These are phyloP conservation scores for Wiebesia pumilae DNA, from an alignment of 1,140 invertebrate genomes.

Conservation along the genomic window DNA sequence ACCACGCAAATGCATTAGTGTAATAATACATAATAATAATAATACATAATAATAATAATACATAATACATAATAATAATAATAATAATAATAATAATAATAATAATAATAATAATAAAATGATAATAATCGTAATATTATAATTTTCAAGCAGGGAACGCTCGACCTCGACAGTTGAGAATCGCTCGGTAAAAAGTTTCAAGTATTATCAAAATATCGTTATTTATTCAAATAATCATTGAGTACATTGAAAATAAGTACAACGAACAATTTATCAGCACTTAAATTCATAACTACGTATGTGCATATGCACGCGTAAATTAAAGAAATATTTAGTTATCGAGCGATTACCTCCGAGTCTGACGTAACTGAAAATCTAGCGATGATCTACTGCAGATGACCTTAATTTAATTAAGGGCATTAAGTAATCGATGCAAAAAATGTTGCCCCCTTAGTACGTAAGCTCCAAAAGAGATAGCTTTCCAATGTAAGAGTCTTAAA, in stretches of 20 bases:
- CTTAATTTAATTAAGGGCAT: neutral
- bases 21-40: neutral
- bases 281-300: neutral
- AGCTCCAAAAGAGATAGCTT: neutral
- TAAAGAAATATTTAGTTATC: neutral
- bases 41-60: no score
- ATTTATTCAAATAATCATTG: neutral
- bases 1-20: slow-evolving; percentile 52
- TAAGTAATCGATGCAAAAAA: neutral
- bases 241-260: neutral
- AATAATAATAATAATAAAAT: no score
- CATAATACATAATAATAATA: no score
- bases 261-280: neutral
- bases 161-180: neutral
- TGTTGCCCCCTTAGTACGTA: neutral
- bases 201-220: neutral
- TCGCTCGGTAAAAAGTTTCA: slow-evolving; percentile 18
- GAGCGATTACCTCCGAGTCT: slow-evolving; percentile 3
- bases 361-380: neutral
- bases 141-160: neutral
- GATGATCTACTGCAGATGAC: neutral
- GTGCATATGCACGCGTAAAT: neutral
- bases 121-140: neutral
- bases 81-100: no score
- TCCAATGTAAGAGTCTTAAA: neutral